Conservation (phyloP, 1,140 invertebrate genomes). For the Cyclina sinensis region DNA sequence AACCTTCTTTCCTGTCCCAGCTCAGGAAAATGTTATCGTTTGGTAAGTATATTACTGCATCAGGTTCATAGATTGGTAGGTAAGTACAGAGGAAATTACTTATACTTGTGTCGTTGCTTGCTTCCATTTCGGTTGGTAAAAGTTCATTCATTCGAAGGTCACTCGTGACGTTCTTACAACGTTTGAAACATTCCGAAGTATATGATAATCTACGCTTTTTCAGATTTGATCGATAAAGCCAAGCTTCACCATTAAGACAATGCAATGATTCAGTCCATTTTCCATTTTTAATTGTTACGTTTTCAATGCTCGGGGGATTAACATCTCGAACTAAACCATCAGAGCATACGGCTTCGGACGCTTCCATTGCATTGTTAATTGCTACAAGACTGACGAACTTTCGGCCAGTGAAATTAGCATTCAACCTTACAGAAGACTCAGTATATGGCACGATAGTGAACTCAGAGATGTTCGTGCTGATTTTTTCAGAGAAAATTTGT, state of each 20-base stretch:
- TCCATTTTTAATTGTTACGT: conserved; percentile 58
- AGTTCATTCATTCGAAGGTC: not conserved
- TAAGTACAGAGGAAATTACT: conserved; percentile 35
- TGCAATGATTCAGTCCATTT: conserved; percentile 33
- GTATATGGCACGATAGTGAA: conserved; percentile 18
- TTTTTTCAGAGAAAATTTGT: not conserved
- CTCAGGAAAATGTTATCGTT: conserved; percentile 51
- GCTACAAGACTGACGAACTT: conserved; percentile 68
- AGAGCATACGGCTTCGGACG: conserved; percentile 69
- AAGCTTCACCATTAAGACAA: conserved; percentile 36
- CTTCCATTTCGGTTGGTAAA: not conserved
- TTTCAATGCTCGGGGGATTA: conserved; percentile 38
- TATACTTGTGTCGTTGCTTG: conserved; percentile 47
- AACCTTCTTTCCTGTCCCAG: conserved; percentile 55
- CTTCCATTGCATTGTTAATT: conserved; percentile 73
- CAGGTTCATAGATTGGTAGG: not conserved
- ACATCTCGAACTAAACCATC: conserved; percentile 71
- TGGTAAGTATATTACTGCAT: conserved; percentile 66
- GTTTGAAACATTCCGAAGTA: not conserved
- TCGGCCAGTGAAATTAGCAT: conserved; percentile 55
- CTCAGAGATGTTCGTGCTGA: not conserved
- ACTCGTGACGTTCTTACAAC: not conserved
- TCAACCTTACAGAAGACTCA: not conserved
- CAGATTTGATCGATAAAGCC: not conserved
- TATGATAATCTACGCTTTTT: not conserved